Conservation (phyloP, 1,140 invertebrate species). For the Plectrocnemia conspersa region DNA sequence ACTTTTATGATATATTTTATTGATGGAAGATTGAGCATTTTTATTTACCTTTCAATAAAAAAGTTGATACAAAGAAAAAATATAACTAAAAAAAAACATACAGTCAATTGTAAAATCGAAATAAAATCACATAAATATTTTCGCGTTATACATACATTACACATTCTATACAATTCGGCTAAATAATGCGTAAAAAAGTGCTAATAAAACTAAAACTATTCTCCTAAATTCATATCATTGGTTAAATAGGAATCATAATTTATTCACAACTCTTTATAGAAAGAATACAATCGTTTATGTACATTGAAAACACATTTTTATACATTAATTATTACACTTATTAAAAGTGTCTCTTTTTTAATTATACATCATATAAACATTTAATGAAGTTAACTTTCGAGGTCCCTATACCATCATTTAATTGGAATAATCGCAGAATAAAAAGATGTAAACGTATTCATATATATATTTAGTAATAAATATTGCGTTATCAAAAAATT, state of each 20-base stretch:
- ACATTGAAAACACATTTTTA: constrained; percentile 8
- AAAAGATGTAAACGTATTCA: too few relatives aligned
- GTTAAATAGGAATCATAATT: constrained; percentile 25
- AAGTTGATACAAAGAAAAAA: too few relatives aligned
- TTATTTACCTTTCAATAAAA: too few relatives aligned
- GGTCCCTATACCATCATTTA: not conserved
- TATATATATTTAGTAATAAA: too few relatives aligned
- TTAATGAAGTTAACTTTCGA: constrained; percentile 6
- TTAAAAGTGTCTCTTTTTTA: too few relatives aligned
- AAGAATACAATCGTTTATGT: too few relatives aligned
- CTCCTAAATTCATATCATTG: constrained; percentile 24
- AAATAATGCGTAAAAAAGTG: constrained; percentile 13
- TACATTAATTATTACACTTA: too few relatives aligned
- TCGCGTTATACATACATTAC: not conserved
- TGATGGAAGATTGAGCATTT: too few relatives aligned
- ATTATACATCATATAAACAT: constrained; percentile 15
- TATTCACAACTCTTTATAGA: constrained; percentile 23
- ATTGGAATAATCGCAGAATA: not conserved
- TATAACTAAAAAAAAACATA: too few relatives aligned
- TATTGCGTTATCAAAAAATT: too few relatives aligned
- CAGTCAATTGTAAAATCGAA: too few relatives aligned
- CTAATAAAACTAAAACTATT: constrained; percentile 15
- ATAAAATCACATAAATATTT: not conserved
- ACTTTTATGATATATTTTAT: too few relatives aligned
- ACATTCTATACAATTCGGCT: not conserved